Percentiles rank a stretch among this genome's conserved stretches.
phyloP scores from a whole-genome alignment of 1,140 invertebrate species.

The Heliconius hewitsoni region DNA sequence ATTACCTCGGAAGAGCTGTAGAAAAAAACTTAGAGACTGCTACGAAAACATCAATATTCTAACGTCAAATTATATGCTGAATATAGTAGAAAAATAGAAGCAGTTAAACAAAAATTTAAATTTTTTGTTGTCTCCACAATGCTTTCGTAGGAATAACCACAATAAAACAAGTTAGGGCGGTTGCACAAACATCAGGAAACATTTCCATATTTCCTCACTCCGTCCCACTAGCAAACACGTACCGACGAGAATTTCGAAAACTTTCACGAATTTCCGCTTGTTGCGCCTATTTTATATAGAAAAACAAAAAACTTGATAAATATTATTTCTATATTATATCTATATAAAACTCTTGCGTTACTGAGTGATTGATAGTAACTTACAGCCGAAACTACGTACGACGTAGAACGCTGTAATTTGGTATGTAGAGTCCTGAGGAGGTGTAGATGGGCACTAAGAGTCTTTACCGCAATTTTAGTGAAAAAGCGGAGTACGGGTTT shows the following conservation, averaged over 20 bases:
- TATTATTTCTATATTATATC: neutral
- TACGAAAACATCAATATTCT: too few species aligned
- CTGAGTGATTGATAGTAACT: too few species aligned
- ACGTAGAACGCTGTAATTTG: too few species aligned
- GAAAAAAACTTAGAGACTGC: too few species aligned
- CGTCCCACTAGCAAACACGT: conserved; percentile 26
- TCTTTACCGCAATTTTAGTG: too few species aligned
- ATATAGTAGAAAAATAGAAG: too few species aligned
- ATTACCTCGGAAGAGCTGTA: too few species aligned
- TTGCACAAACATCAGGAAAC: conserved; percentile 30
- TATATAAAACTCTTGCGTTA: neutral
- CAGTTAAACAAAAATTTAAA: neutral
- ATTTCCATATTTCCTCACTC: conserved; percentile 28
- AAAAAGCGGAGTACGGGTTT: too few species aligned
- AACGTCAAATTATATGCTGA: too few species aligned
- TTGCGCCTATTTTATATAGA: neutral
- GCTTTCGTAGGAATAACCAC: conserved; percentile 7
- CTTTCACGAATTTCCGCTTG: conserved; percentile 16
- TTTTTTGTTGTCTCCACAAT: neutral
- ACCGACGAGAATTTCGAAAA: conserved; percentile 15
- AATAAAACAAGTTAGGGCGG: conserved; percentile 28
- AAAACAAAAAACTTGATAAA: neutral
- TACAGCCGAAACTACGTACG: too few species aligned
- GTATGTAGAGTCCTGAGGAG: too few species aligned
- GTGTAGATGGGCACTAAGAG: too few species aligned